Percentiles rank a stretch among this genome's conserved stretches.
Conservation (phyloP, 2,113 vertebrate genomes). For the Cranoglanis bouderius region DNA sequence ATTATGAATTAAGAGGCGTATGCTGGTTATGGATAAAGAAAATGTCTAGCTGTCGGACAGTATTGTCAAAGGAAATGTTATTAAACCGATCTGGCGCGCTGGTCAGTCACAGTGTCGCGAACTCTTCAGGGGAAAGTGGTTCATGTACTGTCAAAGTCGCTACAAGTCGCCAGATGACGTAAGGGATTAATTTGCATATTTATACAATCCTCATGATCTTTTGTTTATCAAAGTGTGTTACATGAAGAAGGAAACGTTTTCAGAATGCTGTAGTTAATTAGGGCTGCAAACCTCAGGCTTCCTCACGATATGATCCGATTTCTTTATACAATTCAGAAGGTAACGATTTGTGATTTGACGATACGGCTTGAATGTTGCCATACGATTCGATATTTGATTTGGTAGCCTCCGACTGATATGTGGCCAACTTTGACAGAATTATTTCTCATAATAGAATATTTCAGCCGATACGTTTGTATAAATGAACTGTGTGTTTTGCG, state of each 20-base stretch:
- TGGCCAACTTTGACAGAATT: no score
- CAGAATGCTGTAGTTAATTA: background rate
- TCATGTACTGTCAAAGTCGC: background rate
- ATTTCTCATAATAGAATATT: no score
- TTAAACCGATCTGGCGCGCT: background rate
- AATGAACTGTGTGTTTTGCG: no score
- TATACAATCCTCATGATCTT: no score
- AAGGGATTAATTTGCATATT: background rate
- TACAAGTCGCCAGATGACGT: background rate
- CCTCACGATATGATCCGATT: no score
- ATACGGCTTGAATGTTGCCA: no score
- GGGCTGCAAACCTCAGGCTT: background rate
- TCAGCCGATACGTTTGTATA: no score
- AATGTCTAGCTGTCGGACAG: no score
- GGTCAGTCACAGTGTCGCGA: background rate
- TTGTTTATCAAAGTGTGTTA: background rate
- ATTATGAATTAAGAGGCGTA: background rate
- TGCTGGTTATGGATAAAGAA: background rate
- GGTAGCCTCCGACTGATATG: no score
- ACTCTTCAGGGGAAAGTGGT: background rate
- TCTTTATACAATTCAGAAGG: no score
- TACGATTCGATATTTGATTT: no score
- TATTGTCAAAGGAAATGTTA: background rate
- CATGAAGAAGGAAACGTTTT: background rate
- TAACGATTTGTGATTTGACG: no score